These are phyloP conservation scores for Ormyrus nitidulus DNA, from an alignment of 2,888 invertebrate species.

Conservation along the genomic window DNA sequence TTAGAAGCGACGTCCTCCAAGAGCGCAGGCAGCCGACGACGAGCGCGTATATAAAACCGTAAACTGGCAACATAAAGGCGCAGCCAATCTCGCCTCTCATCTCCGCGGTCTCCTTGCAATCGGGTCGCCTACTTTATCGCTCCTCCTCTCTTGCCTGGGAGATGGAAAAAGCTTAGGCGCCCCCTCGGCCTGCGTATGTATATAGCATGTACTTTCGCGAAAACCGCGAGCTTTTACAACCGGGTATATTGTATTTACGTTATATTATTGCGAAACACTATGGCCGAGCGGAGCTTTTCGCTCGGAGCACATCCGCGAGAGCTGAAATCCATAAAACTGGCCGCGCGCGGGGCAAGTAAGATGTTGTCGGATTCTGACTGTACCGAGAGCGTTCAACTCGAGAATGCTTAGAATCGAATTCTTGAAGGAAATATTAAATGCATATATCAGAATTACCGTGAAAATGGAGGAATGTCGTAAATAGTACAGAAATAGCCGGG, in stretches of 20 bases:
- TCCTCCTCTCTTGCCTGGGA: neutral
- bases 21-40: slow-evolving; percentile 28
- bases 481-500: neutral
- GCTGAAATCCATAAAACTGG: slow-evolving; percentile 34
- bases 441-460: slow-evolving; percentile 37
- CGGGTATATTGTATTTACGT: neutral
- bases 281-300: slow-evolving; percentile 6
- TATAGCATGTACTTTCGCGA: neutral
- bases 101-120: slow-evolving; percentile 63
- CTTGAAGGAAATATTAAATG: slow-evolving; percentile 9
- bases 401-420: slow-evolving; percentile 13
- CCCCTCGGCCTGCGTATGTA: neutral
- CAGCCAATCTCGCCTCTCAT: slow-evolving; percentile 66
- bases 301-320: neutral
- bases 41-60: slow-evolving; percentile 45
- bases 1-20: slow-evolving; percentile 46
- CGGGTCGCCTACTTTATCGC: slow-evolving; percentile 61
- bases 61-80: slow-evolving; percentile 59
- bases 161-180: slow-evolving; percentile 32
- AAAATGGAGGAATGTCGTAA: slow-evolving; percentile 2
- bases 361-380: slow-evolving; percentile 19
- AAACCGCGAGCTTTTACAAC: slow-evolving; percentile 18
- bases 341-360: slow-evolving; percentile 15
- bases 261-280: slow-evolving; percentile 15
- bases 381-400: slow-evolving; percentile 7